Evolutionary conservation across 2,888 invertebrate genomes (phyloP).

Genomic region (Operophtera brumata): DNA sequence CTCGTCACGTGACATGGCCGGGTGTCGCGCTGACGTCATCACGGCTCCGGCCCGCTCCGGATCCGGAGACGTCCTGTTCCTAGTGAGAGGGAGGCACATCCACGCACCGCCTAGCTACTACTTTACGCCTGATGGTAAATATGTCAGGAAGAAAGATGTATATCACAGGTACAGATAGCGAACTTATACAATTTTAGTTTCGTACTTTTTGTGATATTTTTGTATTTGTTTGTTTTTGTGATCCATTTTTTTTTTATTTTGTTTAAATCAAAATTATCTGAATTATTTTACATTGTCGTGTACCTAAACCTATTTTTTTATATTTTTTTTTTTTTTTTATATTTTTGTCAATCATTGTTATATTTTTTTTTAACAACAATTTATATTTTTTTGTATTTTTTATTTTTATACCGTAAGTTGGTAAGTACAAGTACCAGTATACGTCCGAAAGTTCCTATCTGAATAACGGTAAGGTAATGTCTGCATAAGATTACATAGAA

Average conservation of each 20-base stretch:
- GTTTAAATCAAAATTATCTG: conserved; percentile 21
- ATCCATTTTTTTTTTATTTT: conserved; percentile 20
- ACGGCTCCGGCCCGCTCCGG: conserved; percentile 62
- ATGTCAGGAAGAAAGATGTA: conserved; percentile 71
- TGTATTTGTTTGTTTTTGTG: conserved; percentile 2
- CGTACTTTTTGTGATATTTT: conserved; percentile 18
- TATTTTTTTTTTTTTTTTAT: conserved; percentile 22
- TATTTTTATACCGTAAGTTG: background rate
- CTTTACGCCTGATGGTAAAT: conserved; percentile 74
- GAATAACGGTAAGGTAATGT: conserved; percentile 15
- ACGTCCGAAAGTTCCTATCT: conserved; percentile 44
- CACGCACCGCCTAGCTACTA: conserved; percentile 74
- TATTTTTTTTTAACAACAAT: conserved; percentile 9
- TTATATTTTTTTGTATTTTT: background rate
- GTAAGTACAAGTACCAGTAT: conserved; percentile 7
- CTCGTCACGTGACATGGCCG: conserved; percentile 74
- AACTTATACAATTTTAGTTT: background rate
- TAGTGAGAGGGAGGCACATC: conserved; percentile 71
- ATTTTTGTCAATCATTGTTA: conserved; percentile 16
- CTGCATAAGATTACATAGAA: too few relatives aligned
- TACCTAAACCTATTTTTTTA: conserved; percentile 17
- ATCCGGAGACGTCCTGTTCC: conserved; percentile 67
- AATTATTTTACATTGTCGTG: conserved; percentile 15
- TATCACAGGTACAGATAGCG: conserved; percentile 74
- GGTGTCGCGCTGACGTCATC: conserved; percentile 74